These are phyloP conservation scores for Pristiophorus japonicus DNA, from an alignment of 2,113 vertebrate genomes.

Conservation along the genomic window DNA sequence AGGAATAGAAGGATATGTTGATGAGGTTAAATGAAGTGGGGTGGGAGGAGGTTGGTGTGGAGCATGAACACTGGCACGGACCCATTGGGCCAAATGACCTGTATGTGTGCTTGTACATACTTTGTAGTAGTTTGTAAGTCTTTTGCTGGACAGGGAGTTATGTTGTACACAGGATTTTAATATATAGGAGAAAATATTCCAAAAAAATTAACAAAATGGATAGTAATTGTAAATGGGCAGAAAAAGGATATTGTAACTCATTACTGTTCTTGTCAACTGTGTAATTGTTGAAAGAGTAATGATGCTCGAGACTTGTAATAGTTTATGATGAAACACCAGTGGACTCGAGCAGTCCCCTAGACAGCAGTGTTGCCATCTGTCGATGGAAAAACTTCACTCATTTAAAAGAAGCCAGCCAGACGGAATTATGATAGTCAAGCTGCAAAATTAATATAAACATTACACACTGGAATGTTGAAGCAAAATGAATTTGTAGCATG, in stretches of 20 bases:
- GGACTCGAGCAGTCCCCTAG: background rate
- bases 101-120: too few relatives aligned
- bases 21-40: too few relatives aligned
- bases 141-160: too few relatives aligned
- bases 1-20: too few relatives aligned
- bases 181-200: background rate
- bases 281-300: background rate
- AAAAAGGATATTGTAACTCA: background rate
- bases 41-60: too few relatives aligned
- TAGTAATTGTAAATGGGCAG: background rate
- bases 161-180: background rate
- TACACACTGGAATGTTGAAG: background rate
- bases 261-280: background rate
- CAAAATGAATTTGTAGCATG: background rate
- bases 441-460: background rate
- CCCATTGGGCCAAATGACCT: too few relatives aligned
- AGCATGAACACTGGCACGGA: too few relatives aligned
- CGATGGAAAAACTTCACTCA: background rate
- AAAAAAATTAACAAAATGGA: background rate
- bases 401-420: background rate
- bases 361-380: background rate
- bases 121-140: too few relatives aligned
- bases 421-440: background rate
- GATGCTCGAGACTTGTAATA: background rate
- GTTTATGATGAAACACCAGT: background rate